phyloP scores from a whole-genome alignment of 2,797 vertebrate species.

The Tiaroga cobitis region DNA sequence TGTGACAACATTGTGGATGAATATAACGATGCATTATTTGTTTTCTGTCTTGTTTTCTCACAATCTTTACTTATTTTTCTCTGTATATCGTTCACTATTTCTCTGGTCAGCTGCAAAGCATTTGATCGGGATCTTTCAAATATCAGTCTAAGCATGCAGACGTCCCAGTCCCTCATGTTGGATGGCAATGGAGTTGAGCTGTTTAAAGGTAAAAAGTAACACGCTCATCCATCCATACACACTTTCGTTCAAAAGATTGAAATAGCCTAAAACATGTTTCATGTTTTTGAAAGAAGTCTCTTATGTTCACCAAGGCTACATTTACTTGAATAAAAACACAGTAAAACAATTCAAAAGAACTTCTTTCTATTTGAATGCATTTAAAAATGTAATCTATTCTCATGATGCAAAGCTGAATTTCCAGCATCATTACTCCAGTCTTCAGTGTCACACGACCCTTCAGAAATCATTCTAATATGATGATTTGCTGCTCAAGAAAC shows the following conservation, averaged over 20 bases:
- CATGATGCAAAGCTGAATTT: not conserved
- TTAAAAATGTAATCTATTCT: not conserved
- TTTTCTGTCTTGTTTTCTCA: not conserved
- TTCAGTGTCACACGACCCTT: not conserved
- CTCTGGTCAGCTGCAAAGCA: not conserved
- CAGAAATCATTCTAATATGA: not conserved
- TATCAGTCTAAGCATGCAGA: not conserved
- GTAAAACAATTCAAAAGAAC: not conserved
- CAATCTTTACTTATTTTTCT: not conserved
- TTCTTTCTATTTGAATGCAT: not conserved
- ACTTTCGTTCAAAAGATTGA: not conserved
- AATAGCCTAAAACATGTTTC: not conserved
- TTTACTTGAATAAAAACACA: not conserved
- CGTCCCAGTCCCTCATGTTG: not conserved
- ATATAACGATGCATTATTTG: not conserved
- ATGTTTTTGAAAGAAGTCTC: not conserved
- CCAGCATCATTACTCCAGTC: not conserved
- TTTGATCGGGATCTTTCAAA: not conserved
- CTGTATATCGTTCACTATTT: not conserved
- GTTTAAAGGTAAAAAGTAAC: no score
- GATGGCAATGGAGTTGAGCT: not conserved
- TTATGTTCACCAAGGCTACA: not conserved
- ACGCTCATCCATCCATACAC: not conserved
- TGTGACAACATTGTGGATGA: not conserved
- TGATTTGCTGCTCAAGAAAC: not conserved